phyloP scores from a whole-genome alignment of 2,113 vertebrate species.

The Brachionichthys hirsutus region DNA sequence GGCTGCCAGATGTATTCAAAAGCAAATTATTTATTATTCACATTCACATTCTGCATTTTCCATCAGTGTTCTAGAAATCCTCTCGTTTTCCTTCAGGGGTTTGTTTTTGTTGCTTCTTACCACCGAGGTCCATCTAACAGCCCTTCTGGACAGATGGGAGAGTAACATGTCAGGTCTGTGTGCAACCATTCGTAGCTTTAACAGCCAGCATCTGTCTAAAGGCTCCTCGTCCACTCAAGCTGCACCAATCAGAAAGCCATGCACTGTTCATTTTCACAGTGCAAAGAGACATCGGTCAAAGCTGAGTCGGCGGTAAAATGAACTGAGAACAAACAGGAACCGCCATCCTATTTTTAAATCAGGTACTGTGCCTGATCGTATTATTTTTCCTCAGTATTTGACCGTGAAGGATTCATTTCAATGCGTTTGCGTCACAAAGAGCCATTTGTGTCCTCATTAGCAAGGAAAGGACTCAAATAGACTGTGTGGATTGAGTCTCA shows the following conservation, averaged over 20 bases:
- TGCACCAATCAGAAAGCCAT: background rate
- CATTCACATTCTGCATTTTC: background rate
- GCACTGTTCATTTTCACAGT: slow-evolving; percentile 17
- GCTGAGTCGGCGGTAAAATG: slow-evolving; percentile 33
- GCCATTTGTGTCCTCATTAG: slow-evolving; percentile 2
- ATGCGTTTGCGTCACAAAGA: slow-evolving; percentile 15
- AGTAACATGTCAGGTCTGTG: slow-evolving; percentile 16
- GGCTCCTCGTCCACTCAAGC: background rate
- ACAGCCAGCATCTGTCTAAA: background rate
- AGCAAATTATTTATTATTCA: background rate
- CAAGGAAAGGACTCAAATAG: background rate
- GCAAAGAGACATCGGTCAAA: slow-evolving; percentile 27
- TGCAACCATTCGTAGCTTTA: slow-evolving; percentile 19
- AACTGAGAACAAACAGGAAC: slow-evolving; percentile 36
- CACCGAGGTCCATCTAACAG: background rate
- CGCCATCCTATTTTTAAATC: slow-evolving; percentile 42
- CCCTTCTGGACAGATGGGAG: slow-evolving; percentile 9
- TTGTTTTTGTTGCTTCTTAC: background rate
- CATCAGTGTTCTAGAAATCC: background rate
- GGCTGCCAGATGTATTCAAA: slow-evolving; percentile 27
- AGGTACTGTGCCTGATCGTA: slow-evolving; percentile 19
- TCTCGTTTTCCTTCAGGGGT: too few species aligned
- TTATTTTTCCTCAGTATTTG: slow-evolving; percentile 9
- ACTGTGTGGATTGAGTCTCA: background rate
- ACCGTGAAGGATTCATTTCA: slow-evolving; percentile 25